Conservation (phyloP, 2,888 invertebrate genomes). For the Syritta pipiens region DNA sequence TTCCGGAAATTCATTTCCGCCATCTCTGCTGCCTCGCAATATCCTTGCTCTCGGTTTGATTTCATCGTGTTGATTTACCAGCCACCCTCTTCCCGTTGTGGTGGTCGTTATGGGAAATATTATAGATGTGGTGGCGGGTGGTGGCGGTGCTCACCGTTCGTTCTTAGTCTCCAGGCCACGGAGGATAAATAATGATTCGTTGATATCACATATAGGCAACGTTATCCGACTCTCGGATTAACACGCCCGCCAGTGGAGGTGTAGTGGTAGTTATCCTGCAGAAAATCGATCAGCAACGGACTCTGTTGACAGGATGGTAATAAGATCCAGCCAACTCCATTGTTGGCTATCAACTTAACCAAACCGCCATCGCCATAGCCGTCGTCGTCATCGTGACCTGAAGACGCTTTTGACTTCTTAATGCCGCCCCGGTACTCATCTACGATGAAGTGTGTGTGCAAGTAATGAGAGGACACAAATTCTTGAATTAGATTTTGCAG, state of each 20-base stretch:
- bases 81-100: conserved; percentile 2
- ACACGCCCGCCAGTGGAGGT: neutral
- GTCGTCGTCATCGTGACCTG: conserved; percentile 35
- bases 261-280: neutral
- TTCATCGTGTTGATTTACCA: conserved; percentile 34
- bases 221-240: conserved; percentile 19
- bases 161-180: conserved; percentile 22
- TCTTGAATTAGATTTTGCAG: conserved; percentile 51
- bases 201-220: conserved; percentile 32
- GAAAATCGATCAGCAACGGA: conserved; percentile 48
- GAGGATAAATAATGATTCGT: conserved; percentile 55
- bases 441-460: conserved; percentile 31
- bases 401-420: conserved; percentile 33
- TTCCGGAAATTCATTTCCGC: conserved; percentile 55
- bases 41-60: conserved; percentile 23
- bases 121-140: conserved; percentile 41
- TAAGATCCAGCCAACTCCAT: neutral
- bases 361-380: too few relatives aligned
- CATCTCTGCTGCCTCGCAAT: conserved; percentile 29
- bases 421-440: neutral
- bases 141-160: conserved; percentile 24
- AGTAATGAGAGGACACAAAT: conserved; percentile 58
- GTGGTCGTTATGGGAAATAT: conserved; percentile 43
- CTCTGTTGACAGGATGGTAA: conserved; percentile 39
- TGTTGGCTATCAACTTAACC: conserved; percentile 23